Evolutionary conservation across 2,797 vertebrate species (phyloP), one percentile per base, ranked within the genome.

Genomic region (Pseudomugil tenellus): DNA sequence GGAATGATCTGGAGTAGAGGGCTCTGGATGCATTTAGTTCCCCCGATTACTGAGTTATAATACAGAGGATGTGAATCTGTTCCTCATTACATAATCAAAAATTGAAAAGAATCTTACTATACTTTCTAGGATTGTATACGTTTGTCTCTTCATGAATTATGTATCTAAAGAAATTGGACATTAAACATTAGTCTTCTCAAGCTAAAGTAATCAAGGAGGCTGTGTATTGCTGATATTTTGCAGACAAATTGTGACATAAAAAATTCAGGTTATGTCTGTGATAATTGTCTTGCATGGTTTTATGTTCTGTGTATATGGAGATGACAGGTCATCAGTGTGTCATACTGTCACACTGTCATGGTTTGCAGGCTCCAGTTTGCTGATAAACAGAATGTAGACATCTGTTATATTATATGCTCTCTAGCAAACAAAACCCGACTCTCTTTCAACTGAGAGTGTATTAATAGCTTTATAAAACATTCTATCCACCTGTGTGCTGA

Each of bases 1-100:
- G 82, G 74, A 87, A 75, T 59, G 74, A 87, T 87, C 63, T 68
- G 64, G 76, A 83, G 74, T 77, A 63, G 64, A 75, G 72, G 64
- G 53, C 74, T 31, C 71, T 78, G 79, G 76, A 70, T 71, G 65
- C 56, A 69, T 71, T 87, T 72, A 63, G 61, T 72, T 81, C 60
- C 63, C 51, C 79, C 66, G 78, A 85, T 84, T 81, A 87, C 71
- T 1, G 37, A 77, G 39, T 66, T 54, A 74, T 59, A 61, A 63
- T 77, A 57, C 63, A 76, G 32, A 66, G 60, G 63, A 28, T 8
- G 12, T 5, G 3, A 70, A 39, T 69, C 67, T 3, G n/a, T 14
- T 63, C 72, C 78, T 68, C 46, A 75, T 81, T 66, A 61, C 57
- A 60, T 43, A 54, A 68, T 72, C 17, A 54, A 63, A 61, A 57